A percentile compares a stretch with the other conserved stretches of the same genome.
These are phyloP conservation scores for Trichechus manatus DNA, from an alignment of 2,113 vertebrate species.

Conservation along the genomic window DNA sequence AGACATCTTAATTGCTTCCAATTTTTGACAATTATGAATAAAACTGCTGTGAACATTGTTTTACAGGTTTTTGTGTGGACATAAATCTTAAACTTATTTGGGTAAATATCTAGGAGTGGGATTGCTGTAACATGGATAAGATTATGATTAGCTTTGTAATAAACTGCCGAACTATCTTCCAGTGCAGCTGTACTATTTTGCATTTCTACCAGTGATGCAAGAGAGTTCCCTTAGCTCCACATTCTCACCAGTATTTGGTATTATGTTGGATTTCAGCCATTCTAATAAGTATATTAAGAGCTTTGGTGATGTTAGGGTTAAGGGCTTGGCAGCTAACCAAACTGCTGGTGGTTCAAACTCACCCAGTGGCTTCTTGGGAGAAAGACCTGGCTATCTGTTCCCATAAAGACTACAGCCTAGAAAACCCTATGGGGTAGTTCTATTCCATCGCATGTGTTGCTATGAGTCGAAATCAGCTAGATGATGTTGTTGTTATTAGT, in stretches of 20 bases:
- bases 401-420: too few relatives aligned
- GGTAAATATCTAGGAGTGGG: not conserved
- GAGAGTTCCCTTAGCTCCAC: not conserved
- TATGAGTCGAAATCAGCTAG: too few relatives aligned
- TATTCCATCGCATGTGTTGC: too few relatives aligned
- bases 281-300: too few relatives aligned
- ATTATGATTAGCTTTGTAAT: not conserved
- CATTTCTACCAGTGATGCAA: not conserved
- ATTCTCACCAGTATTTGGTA: not conserved
- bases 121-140: not conserved
- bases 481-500: too few relatives aligned
- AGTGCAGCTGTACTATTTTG: not conserved
- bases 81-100: not conserved
- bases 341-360: too few relatives aligned
- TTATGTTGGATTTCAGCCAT: too few relatives aligned
- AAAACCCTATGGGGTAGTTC: too few relatives aligned
- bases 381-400: too few relatives aligned
- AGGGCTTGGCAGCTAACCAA: too few relatives aligned
- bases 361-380: too few relatives aligned
- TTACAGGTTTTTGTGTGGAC: not conserved
- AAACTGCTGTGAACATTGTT: not conserved
- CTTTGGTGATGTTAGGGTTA: too few relatives aligned
- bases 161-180: not conserved
- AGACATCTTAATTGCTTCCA: not conserved
- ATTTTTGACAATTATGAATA: not conserved